Conservation (phyloP, 1,140 invertebrate genomes). For the Antheraea mylitta region DNA sequence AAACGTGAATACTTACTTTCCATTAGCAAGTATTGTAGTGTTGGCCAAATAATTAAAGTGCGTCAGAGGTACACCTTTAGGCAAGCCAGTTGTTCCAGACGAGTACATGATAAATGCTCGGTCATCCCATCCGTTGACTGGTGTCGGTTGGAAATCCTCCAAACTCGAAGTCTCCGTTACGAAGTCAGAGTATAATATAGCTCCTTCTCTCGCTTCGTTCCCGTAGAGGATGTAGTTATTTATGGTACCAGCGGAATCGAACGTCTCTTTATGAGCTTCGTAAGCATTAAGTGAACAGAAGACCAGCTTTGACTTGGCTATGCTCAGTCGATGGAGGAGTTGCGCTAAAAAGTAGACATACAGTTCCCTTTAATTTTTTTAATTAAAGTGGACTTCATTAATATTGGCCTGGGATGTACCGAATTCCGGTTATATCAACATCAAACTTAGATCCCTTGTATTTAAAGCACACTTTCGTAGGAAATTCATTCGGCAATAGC, state of each 20-base stretch:
- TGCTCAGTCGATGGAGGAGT: constrained; percentile 12
- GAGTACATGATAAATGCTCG: constrained; percentile 76
- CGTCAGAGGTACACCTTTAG: too few species aligned
- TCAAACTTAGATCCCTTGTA: too few species aligned
- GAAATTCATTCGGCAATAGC: too few species aligned
- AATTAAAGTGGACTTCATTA: too few species aligned
- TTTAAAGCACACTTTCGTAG: too few species aligned
- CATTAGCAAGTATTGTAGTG: not conserved
- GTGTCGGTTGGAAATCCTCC: constrained; percentile 21
- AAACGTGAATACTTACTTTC: too few species aligned
- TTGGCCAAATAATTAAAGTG: constrained; percentile 30
- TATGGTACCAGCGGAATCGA: not conserved
- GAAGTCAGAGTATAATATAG: constrained; percentile 7
- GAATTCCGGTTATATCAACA: too few species aligned
- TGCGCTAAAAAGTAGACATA: not conserved
- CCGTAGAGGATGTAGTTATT: constrained; percentile 14
- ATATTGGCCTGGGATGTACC: too few species aligned
- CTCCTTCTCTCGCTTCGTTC: not conserved
- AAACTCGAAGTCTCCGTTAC: not conserved
- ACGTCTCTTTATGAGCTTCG: constrained; percentile 4
- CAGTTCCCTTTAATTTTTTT: too few species aligned
- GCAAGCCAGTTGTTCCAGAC: too few species aligned
- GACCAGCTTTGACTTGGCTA: constrained; percentile 11
- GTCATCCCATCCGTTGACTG: constrained; percentile 31
- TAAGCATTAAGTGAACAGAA: constrained; percentile 15